Evolutionary conservation across 1,140 invertebrate genomes (phyloP), one percentile per base, ranked within the genome.

Genomic region (Copidosoma floridanum): DNA sequence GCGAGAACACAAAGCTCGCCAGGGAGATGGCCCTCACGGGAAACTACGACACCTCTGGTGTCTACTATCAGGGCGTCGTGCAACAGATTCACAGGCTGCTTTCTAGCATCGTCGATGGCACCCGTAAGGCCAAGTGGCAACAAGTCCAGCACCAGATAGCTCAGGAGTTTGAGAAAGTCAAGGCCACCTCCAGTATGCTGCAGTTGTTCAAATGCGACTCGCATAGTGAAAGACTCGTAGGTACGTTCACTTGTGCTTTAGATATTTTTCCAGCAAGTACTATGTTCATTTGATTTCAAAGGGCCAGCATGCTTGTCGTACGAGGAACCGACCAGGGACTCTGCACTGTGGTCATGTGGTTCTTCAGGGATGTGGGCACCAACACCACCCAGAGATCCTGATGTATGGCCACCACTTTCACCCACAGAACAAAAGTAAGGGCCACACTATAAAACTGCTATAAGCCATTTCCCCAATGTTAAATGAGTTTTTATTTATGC

Each of bases 61-160:
- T 98, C 46, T 98, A 97, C 80, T 99, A 97, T 76, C 92, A 97
- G 81, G 93, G 94, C 47, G 91, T 94, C 4, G 84, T 95, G 29
- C 91, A 94, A 75, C 92, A 95, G 80, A 91, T 97, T 67, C 91
- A 94, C 70, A 87, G 86, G 67, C 83, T 96, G 24, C 84, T 97
- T 41, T 82, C 86, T 16, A 89, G 87, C 37, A 92, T 95, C 44
- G 88, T 85, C 14, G 94, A 88, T 77, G 86, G 86, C 46, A 87
- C 86, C 63, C 85, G 88, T 57, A 95, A 90, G 81, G 86, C 86
- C 63, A 92, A 90, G 81, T 98, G 95, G 94, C 93, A 89, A 76
- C 85, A 91, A 84, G 91, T 95, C 11, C 93, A 96, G 72, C 90
- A 93, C 68, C 89, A 94, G 78, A 91, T 98, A 68, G 87, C 86